phyloP scores from a whole-genome alignment of 1,140 invertebrate genomes.

The Leptinotarsa undecemlineata region DNA sequence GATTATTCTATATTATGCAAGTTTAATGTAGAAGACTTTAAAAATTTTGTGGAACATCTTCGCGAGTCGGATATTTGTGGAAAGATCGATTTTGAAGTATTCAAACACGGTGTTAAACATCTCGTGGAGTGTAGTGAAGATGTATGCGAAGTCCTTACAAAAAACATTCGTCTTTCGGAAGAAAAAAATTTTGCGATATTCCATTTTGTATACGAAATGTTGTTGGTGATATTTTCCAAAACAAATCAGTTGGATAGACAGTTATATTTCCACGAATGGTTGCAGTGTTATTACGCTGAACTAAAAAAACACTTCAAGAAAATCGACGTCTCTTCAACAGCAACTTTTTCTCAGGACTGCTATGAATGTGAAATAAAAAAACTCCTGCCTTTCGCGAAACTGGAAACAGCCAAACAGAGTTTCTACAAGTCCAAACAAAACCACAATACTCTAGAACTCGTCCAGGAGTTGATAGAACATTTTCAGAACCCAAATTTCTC shows the following conservation, averaged over 20 bases:
- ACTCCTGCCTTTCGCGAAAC: neutral
- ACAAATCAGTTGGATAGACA: constrained; percentile 32
- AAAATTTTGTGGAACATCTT: neutral
- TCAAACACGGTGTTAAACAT: neutral
- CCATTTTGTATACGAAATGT: neutral
- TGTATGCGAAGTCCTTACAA: neutral
- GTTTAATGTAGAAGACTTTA: neutral
- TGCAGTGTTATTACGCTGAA: constrained; percentile 19
- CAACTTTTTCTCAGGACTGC: neutral
- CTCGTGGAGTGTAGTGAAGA: neutral
- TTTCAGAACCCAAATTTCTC: constrained; percentile 20
- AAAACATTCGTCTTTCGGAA: neutral
- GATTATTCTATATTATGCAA: neutral
- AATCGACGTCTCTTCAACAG: neutral
- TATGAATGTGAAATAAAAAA: neutral
- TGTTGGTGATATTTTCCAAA: constrained; percentile 27
- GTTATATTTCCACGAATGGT: constrained; percentile 35
- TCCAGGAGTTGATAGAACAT: neutral
- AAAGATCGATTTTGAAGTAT: neutral
- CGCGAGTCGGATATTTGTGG: neutral
- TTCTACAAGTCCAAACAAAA: neutral
- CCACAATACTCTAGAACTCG: neutral
- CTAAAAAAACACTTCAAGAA: neutral
- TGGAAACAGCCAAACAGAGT: neutral
- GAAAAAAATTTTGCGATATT: neutral